Percentiles rank a stretch among this genome's conserved stretches.
Evolutionary conservation across 2,797 vertebrate genomes (phyloP).

Genomic region (Valencia hispanica): DNA sequence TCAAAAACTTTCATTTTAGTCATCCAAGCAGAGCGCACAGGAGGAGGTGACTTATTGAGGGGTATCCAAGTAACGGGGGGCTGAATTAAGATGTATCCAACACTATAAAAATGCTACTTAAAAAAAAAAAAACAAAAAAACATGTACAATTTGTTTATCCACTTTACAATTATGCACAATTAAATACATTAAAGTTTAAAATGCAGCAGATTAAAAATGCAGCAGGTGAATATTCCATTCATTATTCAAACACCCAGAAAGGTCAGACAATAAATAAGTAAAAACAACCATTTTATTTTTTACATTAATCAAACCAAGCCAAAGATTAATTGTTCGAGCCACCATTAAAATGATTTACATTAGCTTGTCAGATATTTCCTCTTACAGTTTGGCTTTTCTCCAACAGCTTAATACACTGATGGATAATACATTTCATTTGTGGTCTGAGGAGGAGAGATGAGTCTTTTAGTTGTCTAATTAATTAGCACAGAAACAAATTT

Average conservation of each 20-base stretch:
- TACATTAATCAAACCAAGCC: neutral
- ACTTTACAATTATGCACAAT: neutral
- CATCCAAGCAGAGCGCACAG: no score
- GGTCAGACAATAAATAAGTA: neutral
- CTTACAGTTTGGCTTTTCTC: neutral
- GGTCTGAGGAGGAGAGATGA: neutral
- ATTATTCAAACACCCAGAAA: neutral
- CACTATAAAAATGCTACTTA: no score
- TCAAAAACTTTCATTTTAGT: no score
- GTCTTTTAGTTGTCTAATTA: neutral
- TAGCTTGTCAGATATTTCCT: neutral
- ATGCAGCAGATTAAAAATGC: neutral
- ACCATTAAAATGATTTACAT: neutral
- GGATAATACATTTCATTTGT: neutral
- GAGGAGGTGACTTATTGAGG: no score
- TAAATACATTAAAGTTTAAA: no score
- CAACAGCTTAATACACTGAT: constrained; percentile 8
- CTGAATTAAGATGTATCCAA: no score
- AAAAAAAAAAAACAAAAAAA: no score
- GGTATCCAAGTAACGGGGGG: no score
- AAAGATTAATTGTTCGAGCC: neutral
- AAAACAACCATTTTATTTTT: neutral
- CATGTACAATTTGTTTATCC: neutral
- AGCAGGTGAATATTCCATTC: neutral
- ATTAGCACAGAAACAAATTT: neutral